phyloP scores from a whole-genome alignment of 1,140 invertebrate species.

The Lepeophtheirus salmonis region DNA sequence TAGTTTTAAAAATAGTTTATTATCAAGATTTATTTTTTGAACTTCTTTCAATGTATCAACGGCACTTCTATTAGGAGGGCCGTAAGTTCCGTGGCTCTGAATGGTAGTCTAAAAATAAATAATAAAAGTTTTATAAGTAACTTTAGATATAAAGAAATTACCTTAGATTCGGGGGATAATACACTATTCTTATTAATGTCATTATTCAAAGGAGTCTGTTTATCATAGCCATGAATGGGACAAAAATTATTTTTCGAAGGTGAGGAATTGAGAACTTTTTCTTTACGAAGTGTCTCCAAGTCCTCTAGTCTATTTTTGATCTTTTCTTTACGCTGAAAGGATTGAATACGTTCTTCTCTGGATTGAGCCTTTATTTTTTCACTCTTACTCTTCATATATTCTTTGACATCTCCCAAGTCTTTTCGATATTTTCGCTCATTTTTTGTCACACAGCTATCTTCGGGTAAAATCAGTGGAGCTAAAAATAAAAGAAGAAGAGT shows the following conservation, averaged over 20 bases:
- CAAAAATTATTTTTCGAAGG: background rate
- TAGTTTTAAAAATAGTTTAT: background rate
- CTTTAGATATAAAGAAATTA: no score
- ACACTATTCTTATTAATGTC: no score
- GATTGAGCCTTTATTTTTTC: background rate
- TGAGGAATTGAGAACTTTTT: background rate
- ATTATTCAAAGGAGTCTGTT: background rate
- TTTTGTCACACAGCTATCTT: background rate
- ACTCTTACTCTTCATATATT: background rate
- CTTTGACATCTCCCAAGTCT: background rate
- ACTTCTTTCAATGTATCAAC: background rate
- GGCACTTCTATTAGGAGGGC: background rate
- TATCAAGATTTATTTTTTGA: background rate
- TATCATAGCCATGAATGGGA: background rate
- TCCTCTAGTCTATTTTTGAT: background rate
- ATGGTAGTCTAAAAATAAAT: no score
- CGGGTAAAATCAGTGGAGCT: background rate
- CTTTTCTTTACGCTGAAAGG: background rate
- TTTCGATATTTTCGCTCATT: background rate
- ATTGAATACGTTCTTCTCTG: background rate
- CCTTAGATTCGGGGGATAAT: no score
- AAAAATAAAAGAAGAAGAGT: background rate
- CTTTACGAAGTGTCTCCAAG: background rate
- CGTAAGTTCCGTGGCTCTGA: background rate
- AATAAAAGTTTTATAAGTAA: background rate